Base-by-base conservation (phyloP, 2,888 invertebrate species). In the Agonopterix alstromeriana region DNA sequence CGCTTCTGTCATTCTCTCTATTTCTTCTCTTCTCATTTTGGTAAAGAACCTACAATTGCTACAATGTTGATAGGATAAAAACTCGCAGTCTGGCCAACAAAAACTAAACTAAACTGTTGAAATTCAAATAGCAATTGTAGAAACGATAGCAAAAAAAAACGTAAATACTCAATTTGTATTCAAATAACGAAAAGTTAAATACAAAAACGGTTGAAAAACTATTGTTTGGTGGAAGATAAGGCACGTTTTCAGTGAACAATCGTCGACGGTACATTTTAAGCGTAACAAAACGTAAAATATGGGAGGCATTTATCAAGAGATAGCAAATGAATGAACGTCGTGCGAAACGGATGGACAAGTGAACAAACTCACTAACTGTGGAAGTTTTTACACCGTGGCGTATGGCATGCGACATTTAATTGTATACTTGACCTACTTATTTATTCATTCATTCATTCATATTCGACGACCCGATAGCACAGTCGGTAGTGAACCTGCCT, bases 271-370 rank as follows among this genome's bases (percentile, higher is more conserved):
- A 12, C 14, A 50, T 53, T 49, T 50, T 47, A 51, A 55, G 50
- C 47, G 51, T 48, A 48, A 53, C 51, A 48, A 49, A 53, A 53
- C 48, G 48, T 53, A 51, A 55, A 53, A 53, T 57, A 53, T 56
- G 55, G 57, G 52, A 52, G 51, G 49, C 51, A 51, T 51, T 57
- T 51, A 51, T 53, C 50, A 52, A 38, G 47, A 50, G 53, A 53
- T 55, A 55, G 42, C 53, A 48, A 50, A 45, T 55, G 55, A 57
- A 56, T 51, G 54, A 48, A 45, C 47, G 43, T 17, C 8, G 42
- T 40, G 10, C 27, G 17, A 35, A 41, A 47, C 51, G 45, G 46
- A 52, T 41, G 48, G 46, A 45, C 47, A 48, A 50, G 50, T 52
- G 43, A 51, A 53, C 41, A 50, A 50, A 51, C 54, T 53, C 52